These are phyloP conservation scores for Irena cyanogastra DNA, from an alignment of 2,113 vertebrate genomes.

Conservation along the genomic window DNA sequence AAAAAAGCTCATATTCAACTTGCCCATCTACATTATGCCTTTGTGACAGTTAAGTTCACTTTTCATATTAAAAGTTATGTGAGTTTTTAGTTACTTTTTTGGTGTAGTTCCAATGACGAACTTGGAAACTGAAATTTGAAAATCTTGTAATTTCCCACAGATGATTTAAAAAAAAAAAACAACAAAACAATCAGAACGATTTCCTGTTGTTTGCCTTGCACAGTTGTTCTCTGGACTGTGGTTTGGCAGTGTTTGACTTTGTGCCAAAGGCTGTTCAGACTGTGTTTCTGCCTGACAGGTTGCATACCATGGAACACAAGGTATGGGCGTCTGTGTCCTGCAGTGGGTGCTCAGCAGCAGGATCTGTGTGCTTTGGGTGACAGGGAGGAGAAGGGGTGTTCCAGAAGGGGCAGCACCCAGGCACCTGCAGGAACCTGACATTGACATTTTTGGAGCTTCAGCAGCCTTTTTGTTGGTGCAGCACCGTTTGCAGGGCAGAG, in stretches of 20 bases:
- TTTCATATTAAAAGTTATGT: neutral
- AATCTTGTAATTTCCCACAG: neutral
- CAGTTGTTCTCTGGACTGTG: neutral
- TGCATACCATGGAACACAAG: neutral
- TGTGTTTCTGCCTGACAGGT: neutral
- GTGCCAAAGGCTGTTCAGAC: neutral
- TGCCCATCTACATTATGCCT: neutral
- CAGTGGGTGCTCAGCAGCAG: neutral
- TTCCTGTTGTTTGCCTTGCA: neutral
- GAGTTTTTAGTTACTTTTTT: neutral
- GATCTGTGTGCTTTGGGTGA: neutral
- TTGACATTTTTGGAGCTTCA: neutral
- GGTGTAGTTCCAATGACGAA: neutral
- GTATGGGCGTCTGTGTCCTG: neutral
- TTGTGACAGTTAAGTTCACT: neutral
- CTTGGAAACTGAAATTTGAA: neutral
- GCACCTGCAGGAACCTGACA: neutral
- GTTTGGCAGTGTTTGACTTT: neutral
- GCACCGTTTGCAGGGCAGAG: neutral
- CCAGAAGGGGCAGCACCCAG: neutral
- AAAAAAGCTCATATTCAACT: neutral
- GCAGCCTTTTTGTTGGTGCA: neutral
- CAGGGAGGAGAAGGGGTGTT: fast-evolving
- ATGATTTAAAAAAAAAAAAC: neutral
- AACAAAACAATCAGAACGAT: neutral